phyloP scores from a whole-genome alignment of 2,113 vertebrate species.

The Cyanoramphus novaezelandiae region DNA sequence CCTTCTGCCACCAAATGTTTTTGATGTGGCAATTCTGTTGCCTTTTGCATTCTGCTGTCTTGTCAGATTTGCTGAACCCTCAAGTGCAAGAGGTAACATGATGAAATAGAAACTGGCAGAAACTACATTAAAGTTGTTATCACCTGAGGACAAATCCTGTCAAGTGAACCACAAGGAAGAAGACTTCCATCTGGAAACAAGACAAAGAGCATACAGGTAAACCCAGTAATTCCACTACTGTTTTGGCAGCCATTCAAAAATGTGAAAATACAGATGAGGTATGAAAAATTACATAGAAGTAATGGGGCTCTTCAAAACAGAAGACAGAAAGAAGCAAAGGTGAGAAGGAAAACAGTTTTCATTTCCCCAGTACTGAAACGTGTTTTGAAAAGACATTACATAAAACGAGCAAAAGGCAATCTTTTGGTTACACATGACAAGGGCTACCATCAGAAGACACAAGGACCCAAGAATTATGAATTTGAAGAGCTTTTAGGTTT shows the following conservation, averaged over 20 bases:
- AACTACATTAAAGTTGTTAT: slow-evolving; percentile 50
- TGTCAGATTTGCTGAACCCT: slow-evolving; percentile 1
- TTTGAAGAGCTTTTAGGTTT: not conserved
- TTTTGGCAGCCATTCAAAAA: not conserved
- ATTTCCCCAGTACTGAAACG: not conserved
- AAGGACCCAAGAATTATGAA: not conserved
- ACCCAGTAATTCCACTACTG: not conserved
- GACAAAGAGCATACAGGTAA: slow-evolving; percentile 6
- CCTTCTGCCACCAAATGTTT: not conserved
- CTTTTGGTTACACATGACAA: not conserved
- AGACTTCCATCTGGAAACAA: slow-evolving; percentile 40
- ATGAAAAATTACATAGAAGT: not conserved
- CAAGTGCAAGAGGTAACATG: slow-evolving; percentile 5
- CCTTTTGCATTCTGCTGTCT: slow-evolving; percentile 4
- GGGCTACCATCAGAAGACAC: not conserved
- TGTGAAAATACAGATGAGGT: not conserved
- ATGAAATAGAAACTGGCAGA: slow-evolving; percentile 52
- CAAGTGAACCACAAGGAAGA: slow-evolving; percentile 16
- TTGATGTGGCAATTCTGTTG: not conserved
- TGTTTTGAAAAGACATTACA: not conserved
- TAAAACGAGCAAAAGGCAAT: not conserved
- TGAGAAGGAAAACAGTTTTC: not conserved
- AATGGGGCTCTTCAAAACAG: not conserved
- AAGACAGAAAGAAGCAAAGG: not conserved
- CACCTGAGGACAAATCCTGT: slow-evolving; percentile 38